phyloP scores from a whole-genome alignment of 37 sponge, comb jelly and placozoan genomes.

The Aplysina aerophoba region DNA sequence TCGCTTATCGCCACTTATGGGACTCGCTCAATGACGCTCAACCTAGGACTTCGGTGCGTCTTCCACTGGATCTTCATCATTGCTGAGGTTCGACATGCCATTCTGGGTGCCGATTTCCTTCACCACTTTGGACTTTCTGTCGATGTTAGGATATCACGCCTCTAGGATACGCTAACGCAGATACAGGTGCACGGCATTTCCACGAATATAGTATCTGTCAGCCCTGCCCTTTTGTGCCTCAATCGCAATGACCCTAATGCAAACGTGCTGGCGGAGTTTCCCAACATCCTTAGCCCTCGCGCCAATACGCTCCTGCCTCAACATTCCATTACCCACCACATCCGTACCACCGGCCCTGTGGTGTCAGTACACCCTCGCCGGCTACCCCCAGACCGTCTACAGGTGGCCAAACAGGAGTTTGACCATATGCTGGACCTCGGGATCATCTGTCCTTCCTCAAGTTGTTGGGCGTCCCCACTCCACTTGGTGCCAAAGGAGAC shows the following conservation, averaged over 20 bases:
- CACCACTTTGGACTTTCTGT: constrained; percentile 36
- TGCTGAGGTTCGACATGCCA: constrained; percentile 72
- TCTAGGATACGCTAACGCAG: constrained; percentile 29
- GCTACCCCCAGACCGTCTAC: constrained; percentile 41
- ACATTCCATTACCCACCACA: constrained; percentile 49
- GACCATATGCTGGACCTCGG: constrained; percentile 57
- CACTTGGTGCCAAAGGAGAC: constrained; percentile 60
- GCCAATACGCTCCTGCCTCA: background rate
- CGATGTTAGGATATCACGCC: constrained; percentile 1
- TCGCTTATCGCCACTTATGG: too few relatives aligned
- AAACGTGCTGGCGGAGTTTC: constrained; percentile 20
- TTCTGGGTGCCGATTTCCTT: constrained; percentile 72
- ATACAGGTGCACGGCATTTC: constrained; percentile 32
- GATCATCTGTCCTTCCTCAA: constrained; percentile 53
- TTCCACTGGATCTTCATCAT: constrained; percentile 63
- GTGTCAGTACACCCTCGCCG: constrained; percentile 34
- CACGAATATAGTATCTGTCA: background rate
- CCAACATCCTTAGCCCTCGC: background rate
- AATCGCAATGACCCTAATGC: background rate
- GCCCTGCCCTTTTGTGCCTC: background rate
- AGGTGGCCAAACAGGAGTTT: constrained; percentile 35
- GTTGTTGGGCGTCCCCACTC: constrained; percentile 44
- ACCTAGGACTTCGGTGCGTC: constrained; percentile 64
- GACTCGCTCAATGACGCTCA: constrained; percentile 36
- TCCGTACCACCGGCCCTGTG: constrained; percentile 41